Conservation (phyloP, 2,888 invertebrate genomes). For the Euphydryas editha region DNA sequence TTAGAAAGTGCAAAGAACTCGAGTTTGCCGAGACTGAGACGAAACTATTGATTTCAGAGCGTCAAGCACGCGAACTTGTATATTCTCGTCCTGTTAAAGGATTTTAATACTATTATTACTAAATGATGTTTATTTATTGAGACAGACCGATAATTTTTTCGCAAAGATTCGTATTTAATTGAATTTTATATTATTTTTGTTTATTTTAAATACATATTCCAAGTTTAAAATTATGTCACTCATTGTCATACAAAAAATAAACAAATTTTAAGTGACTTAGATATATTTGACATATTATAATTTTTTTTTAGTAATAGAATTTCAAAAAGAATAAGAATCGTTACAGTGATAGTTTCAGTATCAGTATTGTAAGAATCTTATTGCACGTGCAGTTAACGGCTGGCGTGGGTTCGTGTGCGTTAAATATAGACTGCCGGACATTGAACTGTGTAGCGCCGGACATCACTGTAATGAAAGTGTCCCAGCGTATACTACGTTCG, state of each 20-base stretch:
- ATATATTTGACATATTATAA: not conserved
- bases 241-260: too few species aligned
- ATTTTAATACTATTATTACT: not conserved
- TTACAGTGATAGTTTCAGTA: constrained; percentile 3
- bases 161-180: too few species aligned
- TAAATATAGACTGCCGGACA: constrained; percentile 81
- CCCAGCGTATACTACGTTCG: constrained; percentile 39
- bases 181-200: too few species aligned
- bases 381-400: constrained; percentile 55
- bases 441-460: constrained; percentile 75
- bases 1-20: constrained; percentile 30
- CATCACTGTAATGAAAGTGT: constrained; percentile 77
- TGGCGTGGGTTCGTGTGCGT: constrained; percentile 56
- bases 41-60: constrained; percentile 76
- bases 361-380: constrained; percentile 50
- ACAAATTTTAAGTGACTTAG: too few species aligned
- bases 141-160: not conserved
- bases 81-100: constrained; percentile 49
- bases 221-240: too few species aligned
- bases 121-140: not conserved
- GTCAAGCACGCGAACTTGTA: constrained; percentile 68
- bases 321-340: not conserved
- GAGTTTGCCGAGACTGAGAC: constrained; percentile 56
- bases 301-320: not conserved
- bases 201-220: too few species aligned